phyloP scores from a whole-genome alignment of 1,140 invertebrate genomes.

The Hyles euphorbiae region DNA sequence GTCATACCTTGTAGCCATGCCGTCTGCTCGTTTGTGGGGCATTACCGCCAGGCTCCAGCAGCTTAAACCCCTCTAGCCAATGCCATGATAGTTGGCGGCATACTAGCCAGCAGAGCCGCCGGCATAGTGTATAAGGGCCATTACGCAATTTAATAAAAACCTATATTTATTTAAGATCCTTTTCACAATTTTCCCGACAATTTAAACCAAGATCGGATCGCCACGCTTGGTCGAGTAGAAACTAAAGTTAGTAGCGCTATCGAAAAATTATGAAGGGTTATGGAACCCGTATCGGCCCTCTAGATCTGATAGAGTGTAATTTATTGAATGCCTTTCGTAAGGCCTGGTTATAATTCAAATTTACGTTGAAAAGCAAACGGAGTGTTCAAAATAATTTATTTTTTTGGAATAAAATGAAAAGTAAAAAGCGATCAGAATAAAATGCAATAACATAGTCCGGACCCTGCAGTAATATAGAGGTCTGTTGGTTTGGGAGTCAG shows the following conservation, averaged over 20 bases:
- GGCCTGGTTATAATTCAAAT: slow-evolving; percentile 6
- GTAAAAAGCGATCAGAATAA: too few relatives aligned
- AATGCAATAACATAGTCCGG: too few relatives aligned
- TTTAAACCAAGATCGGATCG: not conserved
- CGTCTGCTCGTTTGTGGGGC: too few relatives aligned
- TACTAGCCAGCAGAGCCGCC: too few relatives aligned
- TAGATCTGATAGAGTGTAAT: slow-evolving; percentile 9
- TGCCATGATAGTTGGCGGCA: too few relatives aligned
- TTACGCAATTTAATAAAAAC: too few relatives aligned
- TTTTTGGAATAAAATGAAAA: not conserved
- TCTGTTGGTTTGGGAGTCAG: not conserved
- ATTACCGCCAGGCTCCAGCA: too few relatives aligned
- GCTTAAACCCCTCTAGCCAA: too few relatives aligned
- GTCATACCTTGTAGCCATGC: too few relatives aligned
- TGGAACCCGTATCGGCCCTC: not conserved
- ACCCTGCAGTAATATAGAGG: not conserved
- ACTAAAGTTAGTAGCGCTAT: slow-evolving; percentile 7
- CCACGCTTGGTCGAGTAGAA: slow-evolving; percentile 5
- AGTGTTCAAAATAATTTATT: not conserved
- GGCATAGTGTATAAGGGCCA: too few relatives aligned
- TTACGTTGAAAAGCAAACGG: not conserved
- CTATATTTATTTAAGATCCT: too few relatives aligned
- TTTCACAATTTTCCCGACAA: not conserved
- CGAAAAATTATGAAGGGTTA: slow-evolving; percentile 9
- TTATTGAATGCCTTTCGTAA: slow-evolving; percentile 6